Conservation (phyloP, 2,113 vertebrate species). For the Bufo gargarizans region DNA sequence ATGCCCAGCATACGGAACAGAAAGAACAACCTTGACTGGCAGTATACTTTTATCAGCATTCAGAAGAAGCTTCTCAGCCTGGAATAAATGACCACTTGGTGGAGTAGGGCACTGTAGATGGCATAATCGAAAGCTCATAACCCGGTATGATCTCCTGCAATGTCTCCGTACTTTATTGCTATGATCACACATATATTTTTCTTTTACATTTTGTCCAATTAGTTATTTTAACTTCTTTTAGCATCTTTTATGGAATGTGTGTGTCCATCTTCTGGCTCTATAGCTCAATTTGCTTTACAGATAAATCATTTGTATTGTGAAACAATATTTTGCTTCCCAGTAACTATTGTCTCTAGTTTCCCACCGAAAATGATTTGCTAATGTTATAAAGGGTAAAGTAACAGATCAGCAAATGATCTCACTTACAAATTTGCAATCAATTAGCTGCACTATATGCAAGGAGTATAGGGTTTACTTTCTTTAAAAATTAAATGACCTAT, state of each 20-base stretch:
- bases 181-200: no score
- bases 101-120: no score
- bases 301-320: not conserved
- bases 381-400: slow-evolving; percentile 54
- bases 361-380: not conserved
- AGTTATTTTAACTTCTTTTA: not conserved
- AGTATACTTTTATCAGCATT: no score
- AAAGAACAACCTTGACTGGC: no score
- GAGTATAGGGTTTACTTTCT: slow-evolving; percentile 68
- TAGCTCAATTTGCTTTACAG: not conserved
- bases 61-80: no score
- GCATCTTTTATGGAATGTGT: not conserved
- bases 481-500: slow-evolving; percentile 75
- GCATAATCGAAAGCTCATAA: no score
- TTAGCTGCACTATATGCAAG: slow-evolving; percentile 66
- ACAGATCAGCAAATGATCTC: slow-evolving; percentile 70
- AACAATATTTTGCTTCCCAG: not conserved
- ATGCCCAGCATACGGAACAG: no score
- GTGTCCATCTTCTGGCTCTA: not conserved
- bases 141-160: no score
- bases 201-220: no score
- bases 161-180: no score
- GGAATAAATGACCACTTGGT: no score
- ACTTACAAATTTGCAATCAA: slow-evolving; percentile 70
- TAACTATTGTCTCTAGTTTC: not conserved